Evolutionary conservation across 2,797 vertebrate genomes (phyloP).

Genomic region (Smutsia temminckii): DNA sequence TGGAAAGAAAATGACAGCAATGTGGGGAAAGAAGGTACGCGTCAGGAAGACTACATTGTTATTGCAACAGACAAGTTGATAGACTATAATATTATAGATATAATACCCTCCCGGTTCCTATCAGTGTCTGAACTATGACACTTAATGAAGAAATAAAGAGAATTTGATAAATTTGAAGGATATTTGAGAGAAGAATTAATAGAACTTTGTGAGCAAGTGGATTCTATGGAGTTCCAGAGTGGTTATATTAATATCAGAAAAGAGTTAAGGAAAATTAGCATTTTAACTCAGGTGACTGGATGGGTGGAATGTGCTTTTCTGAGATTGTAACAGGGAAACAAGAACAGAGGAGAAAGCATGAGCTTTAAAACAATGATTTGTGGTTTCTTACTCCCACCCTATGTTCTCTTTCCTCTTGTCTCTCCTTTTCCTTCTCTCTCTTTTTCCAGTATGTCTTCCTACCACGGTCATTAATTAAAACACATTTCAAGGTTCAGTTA

Average conservation of each 20-base stretch:
- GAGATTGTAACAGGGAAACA: neutral
- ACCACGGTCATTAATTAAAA: neutral
- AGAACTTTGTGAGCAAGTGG: neutral
- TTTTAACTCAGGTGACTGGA: neutral
- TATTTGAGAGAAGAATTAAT: neutral
- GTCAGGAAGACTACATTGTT: neutral
- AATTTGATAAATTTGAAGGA: neutral
- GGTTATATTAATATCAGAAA: neutral
- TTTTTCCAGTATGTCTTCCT: neutral
- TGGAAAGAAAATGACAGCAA: neutral
- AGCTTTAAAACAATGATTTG: neutral
- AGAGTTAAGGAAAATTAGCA: neutral
- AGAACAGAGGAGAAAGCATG: neutral
- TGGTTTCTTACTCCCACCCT: neutral
- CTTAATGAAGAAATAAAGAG: neutral
- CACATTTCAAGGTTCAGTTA: neutral
- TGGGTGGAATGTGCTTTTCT: neutral
- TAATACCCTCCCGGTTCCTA: no score
- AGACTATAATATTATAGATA: no score
- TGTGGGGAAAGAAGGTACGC: neutral
- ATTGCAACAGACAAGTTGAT: neutral
- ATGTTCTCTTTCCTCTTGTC: neutral
- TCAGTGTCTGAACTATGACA: neutral
- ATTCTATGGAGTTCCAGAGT: neutral
- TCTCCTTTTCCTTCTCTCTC: neutral